phyloP scores from a whole-genome alignment of 2,888 invertebrate species.

The Coelinius sp. region DNA sequence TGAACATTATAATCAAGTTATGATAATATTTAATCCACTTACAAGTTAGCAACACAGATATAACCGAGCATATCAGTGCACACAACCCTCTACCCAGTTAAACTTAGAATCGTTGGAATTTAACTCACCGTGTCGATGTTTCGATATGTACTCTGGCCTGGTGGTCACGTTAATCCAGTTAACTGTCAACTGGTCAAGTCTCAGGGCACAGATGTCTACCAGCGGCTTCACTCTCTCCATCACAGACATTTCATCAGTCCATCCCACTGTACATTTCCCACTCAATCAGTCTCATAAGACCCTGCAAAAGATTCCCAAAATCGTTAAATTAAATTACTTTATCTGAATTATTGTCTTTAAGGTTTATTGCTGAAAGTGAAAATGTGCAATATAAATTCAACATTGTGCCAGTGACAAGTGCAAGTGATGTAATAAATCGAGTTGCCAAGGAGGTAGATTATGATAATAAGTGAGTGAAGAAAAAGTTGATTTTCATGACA shows the following conservation, averaged over 20 bases:
- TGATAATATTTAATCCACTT: slow-evolving; percentile 67
- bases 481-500: slow-evolving; percentile 23
- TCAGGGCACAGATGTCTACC: slow-evolving; percentile 43
- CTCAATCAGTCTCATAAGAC: background rate
- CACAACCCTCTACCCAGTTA: slow-evolving; percentile 10
- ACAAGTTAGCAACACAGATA: slow-evolving; percentile 31
- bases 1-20: slow-evolving; percentile 50
- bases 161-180: slow-evolving; percentile 62
- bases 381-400: background rate
- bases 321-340: slow-evolving; percentile 8
- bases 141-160: slow-evolving; percentile 50
- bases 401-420: background rate
- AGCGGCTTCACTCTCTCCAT: slow-evolving; percentile 21
- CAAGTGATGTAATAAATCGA: background rate
- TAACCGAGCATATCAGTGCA: no score
- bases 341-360: background rate
- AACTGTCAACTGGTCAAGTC: slow-evolving; percentile 50
- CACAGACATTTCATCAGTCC: background rate
- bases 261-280: background rate
- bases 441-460: background rate
- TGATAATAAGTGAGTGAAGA: slow-evolving; percentile 24
- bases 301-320: background rate
- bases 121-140: slow-evolving; percentile 43
- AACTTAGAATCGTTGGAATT: slow-evolving; percentile 55
- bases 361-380: background rate